These are phyloP conservation scores for Cyphomyrus plagiostoma DNA, from an alignment of 2,113 vertebrate genomes.

Conservation along the genomic window DNA sequence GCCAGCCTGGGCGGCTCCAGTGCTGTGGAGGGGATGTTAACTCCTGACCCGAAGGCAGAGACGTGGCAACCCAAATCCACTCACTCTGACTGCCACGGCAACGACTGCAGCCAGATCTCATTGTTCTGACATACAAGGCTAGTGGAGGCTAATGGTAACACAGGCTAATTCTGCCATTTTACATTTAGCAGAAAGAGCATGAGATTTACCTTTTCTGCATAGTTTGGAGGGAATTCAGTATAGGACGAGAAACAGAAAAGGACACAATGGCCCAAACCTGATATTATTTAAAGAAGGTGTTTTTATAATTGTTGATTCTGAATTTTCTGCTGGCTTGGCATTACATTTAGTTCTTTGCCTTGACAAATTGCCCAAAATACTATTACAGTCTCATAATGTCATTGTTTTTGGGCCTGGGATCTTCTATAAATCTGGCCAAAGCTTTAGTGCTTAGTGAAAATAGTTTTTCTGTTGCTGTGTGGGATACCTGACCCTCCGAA, in stretches of 20 bases:
- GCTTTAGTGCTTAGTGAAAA: not conserved
- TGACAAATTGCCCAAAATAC: not conserved
- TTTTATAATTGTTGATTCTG: not conserved
- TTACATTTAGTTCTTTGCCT: not conserved
- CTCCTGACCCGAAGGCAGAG: constrained; percentile 1
- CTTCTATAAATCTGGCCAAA: not conserved
- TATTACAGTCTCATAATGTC: not conserved
- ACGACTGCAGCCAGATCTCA: not conserved
- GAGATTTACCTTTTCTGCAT: not conserved
- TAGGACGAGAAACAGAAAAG: not conserved
- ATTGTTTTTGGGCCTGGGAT: not conserved
- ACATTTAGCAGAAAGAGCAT: not conserved
- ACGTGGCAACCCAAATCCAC: not conserved
- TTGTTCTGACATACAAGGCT: not conserved
- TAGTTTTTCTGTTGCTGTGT: not conserved
- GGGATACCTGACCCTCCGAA: not conserved
- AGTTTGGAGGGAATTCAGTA: not conserved
- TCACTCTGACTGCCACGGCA: not conserved
- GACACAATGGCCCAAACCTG: not conserved
- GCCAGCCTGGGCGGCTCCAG: not conserved
- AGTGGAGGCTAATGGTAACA: not conserved
- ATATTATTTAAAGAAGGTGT: not conserved
- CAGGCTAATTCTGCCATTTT: not conserved
- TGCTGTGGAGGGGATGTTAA: not conserved
- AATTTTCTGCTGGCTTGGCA: not conserved